phyloP scores from a whole-genome alignment of 2,888 invertebrate genomes.

The Xylophagus ater region DNA sequence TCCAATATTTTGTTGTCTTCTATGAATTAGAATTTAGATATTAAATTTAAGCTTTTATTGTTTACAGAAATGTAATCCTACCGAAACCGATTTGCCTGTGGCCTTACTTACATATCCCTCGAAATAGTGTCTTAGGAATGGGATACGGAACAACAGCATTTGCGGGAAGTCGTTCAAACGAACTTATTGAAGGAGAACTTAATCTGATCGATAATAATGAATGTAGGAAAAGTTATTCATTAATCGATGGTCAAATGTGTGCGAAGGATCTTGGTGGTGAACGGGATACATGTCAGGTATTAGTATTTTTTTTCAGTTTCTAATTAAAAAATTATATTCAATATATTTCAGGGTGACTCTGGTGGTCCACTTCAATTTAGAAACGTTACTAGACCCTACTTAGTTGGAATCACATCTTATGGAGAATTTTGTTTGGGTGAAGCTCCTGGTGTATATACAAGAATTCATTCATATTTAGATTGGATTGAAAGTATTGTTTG shows the following conservation, averaged over 20 bases:
- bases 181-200: conserved; percentile 30
- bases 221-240: too few species aligned
- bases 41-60: too few species aligned
- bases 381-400: conserved; percentile 7
- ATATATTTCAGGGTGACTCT: conserved; percentile 24
- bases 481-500: conserved; percentile 17
- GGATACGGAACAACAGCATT: conserved; percentile 50
- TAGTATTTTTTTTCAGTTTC: not conserved
- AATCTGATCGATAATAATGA: conserved; percentile 29
- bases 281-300: conserved; percentile 20
- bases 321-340: conserved; percentile 22
- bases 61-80: conserved; percentile 5
- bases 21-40: too few species aligned
- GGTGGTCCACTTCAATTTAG: conserved; percentile 16
- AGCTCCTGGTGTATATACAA: conserved; percentile 9
- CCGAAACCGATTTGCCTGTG: conserved; percentile 50
- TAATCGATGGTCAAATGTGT: conserved; percentile 25
- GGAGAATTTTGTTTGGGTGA: conserved; percentile 1
- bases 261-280: conserved; percentile 21
- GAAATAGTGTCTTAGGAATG: conserved; percentile 43
- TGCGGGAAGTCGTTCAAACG: conserved; percentile 30
- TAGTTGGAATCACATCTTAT: conserved; percentile 18
- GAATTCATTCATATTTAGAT: conserved; percentile 11
- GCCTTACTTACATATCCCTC: conserved; percentile 30
- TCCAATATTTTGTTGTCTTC: too few species aligned